Base-by-base conservation (phyloP, 2,888 invertebrate species). In the Coremacera marginata region DNA sequence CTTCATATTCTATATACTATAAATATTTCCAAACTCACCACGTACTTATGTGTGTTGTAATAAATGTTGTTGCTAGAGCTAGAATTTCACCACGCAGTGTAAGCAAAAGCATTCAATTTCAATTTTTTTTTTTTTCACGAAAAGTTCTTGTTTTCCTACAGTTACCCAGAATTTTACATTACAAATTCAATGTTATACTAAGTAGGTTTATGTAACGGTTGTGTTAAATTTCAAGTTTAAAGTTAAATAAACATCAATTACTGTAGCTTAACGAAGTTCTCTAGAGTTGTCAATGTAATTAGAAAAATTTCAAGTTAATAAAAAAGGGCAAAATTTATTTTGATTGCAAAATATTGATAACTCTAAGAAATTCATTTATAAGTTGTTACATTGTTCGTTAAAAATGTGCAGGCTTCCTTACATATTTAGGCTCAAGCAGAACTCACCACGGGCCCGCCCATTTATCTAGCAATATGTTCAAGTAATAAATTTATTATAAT, bases 381-480 rank as follows among this genome's bases (percentile, higher is more conserved):
- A 34, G 63, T 65, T 65, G 63, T 65, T 65, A 27, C 34, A 65
- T 31, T 65, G 16, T 65, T 65, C 63, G 63, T 65, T 34, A n/a
- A 16, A 65, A 65, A 65, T n/a, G 22, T 44, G 44, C 4, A 37
- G 37, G 37, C 37, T 37, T 44, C 44, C 44, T 1, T 11, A 4
- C 44, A 11, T 44, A 11, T 44, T 44, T 11, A 44, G 11, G 44
- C 44, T 44, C 44, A 14, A 14, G 25, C 57, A 9, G 9, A 60
- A 25, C 57, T 19, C 9, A 25, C 57, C 57, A 25, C 25, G 22
- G 57, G 25, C 31, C 25, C 25, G 86, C 86, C 86, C 85, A 80
- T 80, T 82, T 84, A 82, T 85, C 84, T 85, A 86, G 85, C 86
- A 85, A 86, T 86, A 85, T 86, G 86, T 86, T 83, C 52, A 19